These are phyloP conservation scores for Zaprionus gabonicus DNA, from an alignment of 1,140 invertebrate species.

Conservation along the genomic window DNA sequence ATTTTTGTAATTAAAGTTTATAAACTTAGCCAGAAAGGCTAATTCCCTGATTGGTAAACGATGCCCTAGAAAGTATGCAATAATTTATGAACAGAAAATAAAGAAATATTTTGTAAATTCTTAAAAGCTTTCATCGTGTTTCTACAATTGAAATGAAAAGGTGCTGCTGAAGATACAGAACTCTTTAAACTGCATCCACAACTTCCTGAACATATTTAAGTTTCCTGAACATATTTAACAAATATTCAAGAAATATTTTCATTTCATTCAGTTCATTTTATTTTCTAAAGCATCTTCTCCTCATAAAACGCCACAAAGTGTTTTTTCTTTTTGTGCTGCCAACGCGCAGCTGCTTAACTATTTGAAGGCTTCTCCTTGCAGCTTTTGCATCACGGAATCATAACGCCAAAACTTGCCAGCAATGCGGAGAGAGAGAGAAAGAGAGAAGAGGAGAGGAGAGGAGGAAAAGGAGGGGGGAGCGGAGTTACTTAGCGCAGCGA, in stretches of 20 bases:
- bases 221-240: background rate
- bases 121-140: too few relatives aligned
- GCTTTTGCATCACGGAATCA: constrained; percentile 25
- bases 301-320: background rate
- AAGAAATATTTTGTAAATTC: too few relatives aligned
- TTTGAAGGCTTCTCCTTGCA: constrained; percentile 15
- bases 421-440: constrained; percentile 23
- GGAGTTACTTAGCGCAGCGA: constrained; percentile 57
- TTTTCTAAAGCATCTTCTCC: background rate
- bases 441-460: background rate
- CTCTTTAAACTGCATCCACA: background rate
- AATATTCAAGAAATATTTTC: background rate
- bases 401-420: constrained; percentile 50
- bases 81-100: background rate
- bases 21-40: background rate
- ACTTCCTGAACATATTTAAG: too few relatives aligned
- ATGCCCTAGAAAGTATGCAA: constrained; percentile 90
- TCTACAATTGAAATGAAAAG: too few relatives aligned
- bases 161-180: too few relatives aligned
- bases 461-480: constrained; percentile 10
- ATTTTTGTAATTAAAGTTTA: background rate
- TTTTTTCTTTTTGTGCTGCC: background rate
- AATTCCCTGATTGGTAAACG: background rate
- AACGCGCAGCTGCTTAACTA: constrained; percentile 5
- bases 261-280: background rate